Base-by-base conservation (phyloP, 2,888 invertebrate genomes). In the Acanthacorydalis orientalis region DNA sequence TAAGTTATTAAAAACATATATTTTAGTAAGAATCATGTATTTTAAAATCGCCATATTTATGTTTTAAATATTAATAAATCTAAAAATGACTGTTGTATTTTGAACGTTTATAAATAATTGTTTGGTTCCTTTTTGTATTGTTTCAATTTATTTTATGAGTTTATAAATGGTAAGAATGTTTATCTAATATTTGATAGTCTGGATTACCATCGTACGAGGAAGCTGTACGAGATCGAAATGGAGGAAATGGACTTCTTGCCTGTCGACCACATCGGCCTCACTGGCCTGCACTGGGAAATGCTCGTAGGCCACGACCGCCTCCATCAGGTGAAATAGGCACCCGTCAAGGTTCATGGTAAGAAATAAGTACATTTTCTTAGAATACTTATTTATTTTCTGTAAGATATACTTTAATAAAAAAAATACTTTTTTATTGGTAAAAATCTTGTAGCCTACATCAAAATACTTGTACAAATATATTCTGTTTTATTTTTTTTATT, bases 161-260 rank as follows among this genome's bases (percentile, higher is more conserved):
- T 23, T 14, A 40, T 40, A 10, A 8, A 1, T 11, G n/a, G n/a
- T n/a, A n/a, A 7, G 16, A 23, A 32, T 14, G 10, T 16, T 40
- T 11, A 23, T 31, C n/a, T 10, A 47, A 48, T 48, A 47, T 42
- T 49, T 52, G 42, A 32, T 56, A 64, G 63, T 60, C 62, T 43
- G 61, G 62, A 35, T 60, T 71, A 44, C 72, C 72, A 9, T 65
- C 68, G 4, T 72, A 72, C 54, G 72, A 72, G 53, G 73, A 72
- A 55, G 70, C 72, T 2, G 64, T 64, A 23, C 55, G 68, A 31
- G 65, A 64, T 46, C 57, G 62, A 14, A 44, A 34, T 34, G 41
- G 53, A 53, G 51, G 57, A 57, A 39, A 16, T 31, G 59, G 58
- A 31, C 50, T 58, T 45, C 48, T 56, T 38, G 51, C 54, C 23